Evolutionary conservation across 2,888 invertebrate species (phyloP).

Genomic region (Pedicia rivosa): DNA sequence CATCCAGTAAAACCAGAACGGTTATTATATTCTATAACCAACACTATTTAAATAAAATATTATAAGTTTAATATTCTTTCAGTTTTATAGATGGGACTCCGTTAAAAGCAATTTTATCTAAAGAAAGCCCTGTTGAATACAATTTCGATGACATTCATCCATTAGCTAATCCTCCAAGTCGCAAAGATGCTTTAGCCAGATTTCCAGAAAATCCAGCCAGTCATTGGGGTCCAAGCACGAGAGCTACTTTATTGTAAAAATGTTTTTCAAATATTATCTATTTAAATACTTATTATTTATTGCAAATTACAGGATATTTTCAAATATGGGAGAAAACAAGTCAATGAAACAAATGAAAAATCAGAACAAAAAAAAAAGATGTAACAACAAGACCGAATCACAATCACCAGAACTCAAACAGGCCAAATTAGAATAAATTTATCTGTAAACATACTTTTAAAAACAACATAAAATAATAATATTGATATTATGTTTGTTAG

Average conservation of each 20-base stretch:
- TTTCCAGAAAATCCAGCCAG: conserved; percentile 78
- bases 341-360: neutral
- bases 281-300: neutral
- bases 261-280: conserved; percentile 21
- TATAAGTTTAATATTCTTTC: no score
- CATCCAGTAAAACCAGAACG: conserved; percentile 51
- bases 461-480: no score
- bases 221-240: conserved; percentile 84
- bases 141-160: conserved; percentile 32
- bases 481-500: no score
- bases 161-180: conserved; percentile 67
- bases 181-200: conserved; percentile 51
- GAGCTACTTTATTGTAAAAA: conserved; percentile 57
- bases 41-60: no score
- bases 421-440: no score
- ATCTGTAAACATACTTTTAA: no score
- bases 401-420: no score
- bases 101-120: conserved; percentile 35
- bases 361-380: conserved; percentile 1
- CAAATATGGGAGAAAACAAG: neutral
- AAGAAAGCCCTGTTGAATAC: conserved; percentile 31
- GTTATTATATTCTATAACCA: no score
- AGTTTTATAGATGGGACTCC: conserved; percentile 29
- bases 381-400: no score
- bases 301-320: neutral